Conservation (phyloP, 1,140 invertebrate species). For the Platyura marginata region DNA sequence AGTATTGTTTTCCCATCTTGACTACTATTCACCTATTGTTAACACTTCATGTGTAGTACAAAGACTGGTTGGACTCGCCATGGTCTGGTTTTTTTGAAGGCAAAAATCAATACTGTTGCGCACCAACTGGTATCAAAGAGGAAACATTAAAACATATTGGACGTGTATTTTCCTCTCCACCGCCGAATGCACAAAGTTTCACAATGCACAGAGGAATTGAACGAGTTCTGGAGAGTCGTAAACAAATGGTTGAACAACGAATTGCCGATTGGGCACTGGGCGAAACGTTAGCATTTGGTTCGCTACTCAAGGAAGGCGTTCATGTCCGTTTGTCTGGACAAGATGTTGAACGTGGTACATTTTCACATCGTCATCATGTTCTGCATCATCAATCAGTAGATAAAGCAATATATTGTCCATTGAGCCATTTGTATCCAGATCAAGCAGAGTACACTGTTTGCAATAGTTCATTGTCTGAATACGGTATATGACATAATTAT, state of each 20-base stretch:
- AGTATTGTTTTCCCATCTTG: conserved; percentile 11
- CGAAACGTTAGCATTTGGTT: conserved; percentile 70
- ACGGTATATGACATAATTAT: too few relatives aligned
- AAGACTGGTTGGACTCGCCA: conserved; percentile 73
- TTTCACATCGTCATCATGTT: conserved; percentile 59
- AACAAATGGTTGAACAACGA: conserved; percentile 44
- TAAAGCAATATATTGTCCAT: conserved; percentile 45
- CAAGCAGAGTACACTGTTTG: conserved; percentile 59
- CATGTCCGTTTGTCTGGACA: conserved; percentile 56
- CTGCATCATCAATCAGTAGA: conserved; percentile 63
- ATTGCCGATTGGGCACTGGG: conserved; percentile 69
- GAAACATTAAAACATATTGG: conserved; percentile 46
- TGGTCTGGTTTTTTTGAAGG: conserved; percentile 56
- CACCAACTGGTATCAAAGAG: conserved; percentile 46
- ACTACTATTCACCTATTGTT: neutral
- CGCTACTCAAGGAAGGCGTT: conserved; percentile 39
- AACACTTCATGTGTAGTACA: conserved; percentile 26
- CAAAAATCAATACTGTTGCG: conserved; percentile 30
- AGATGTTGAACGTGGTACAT: conserved; percentile 77
- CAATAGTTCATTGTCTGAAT: conserved; percentile 69
- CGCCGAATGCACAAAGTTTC: conserved; percentile 33
- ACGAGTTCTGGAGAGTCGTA: conserved; percentile 36
- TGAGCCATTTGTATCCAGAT: conserved; percentile 48
- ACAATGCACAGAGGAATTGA: conserved; percentile 41
- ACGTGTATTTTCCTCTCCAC: conserved; percentile 41